Evolutionary conservation across 2,113 vertebrate species (phyloP).

Genomic region (Lanius collurio): DNA sequence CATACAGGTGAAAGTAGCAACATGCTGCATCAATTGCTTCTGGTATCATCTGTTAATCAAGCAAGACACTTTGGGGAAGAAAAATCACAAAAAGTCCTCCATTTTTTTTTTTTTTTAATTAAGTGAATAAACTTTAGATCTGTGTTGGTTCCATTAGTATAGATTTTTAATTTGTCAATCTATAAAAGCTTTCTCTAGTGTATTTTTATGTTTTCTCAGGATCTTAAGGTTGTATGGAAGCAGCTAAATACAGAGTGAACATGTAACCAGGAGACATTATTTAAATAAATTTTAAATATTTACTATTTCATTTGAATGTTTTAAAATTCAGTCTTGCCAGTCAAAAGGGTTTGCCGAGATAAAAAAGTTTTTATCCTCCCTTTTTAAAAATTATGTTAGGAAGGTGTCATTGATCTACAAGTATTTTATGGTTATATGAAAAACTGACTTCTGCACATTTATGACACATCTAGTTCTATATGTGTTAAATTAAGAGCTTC

Average conservation of each 20-base stretch:
- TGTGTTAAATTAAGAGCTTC: neutral
- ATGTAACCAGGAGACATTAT: neutral
- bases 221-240: neutral
- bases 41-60: neutral
- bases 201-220: neutral
- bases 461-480: neutral
- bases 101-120: neutral
- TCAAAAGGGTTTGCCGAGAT: neutral
- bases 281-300: neutral
- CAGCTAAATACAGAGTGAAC: neutral
- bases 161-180: neutral
- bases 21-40: neutral
- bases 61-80: neutral
- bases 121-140: neutral
- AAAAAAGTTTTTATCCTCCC: accelerated
- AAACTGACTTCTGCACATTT: neutral
- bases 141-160: neutral
- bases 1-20: neutral
- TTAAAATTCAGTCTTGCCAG: neutral
- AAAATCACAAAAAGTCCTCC: neutral
- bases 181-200: neutral
- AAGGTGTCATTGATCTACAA: neutral
- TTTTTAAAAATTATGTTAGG: neutral
- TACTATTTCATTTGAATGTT: neutral
- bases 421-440: neutral